A percentile compares a stretch with the other conserved stretches of the same genome.
phyloP scores from a whole-genome alignment of 1,140 invertebrate genomes.

The Branchinecta lindahli region DNA sequence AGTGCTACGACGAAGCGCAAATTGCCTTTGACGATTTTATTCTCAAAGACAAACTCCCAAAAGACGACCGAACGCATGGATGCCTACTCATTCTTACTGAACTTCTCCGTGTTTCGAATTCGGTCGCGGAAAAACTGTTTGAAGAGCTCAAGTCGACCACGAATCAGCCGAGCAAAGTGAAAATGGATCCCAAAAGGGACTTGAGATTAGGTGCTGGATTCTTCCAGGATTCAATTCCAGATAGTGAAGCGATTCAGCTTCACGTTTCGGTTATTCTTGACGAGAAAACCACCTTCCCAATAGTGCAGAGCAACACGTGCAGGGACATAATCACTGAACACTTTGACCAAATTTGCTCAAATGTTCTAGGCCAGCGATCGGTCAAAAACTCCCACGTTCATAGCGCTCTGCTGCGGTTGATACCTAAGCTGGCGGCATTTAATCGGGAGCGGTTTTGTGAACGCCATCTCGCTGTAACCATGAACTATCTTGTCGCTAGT shows the following conservation, averaged over 20 bases:
- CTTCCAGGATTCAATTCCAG: constrained; percentile 2
- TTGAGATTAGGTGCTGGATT: constrained; percentile 1
- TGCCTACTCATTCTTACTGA: constrained; percentile 88
- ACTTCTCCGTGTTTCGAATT: constrained; percentile 76
- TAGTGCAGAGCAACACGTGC: constrained; percentile 72
- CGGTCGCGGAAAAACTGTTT: constrained; percentile 68
- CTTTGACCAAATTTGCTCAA: constrained; percentile 61
- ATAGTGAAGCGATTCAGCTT: background rate
- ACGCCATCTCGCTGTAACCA: constrained; percentile 25
- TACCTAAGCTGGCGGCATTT: constrained; percentile 89
- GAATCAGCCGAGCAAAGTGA: constrained; percentile 23
- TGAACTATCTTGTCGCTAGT: constrained; percentile 58
- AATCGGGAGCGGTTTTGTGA: constrained; percentile 56
- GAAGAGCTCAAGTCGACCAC: constrained; percentile 39
- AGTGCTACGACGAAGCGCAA: constrained; percentile 77
- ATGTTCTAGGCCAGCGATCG: constrained; percentile 56
- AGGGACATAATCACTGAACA: constrained; percentile 64
- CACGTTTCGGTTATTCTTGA: background rate
- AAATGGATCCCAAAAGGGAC: background rate
- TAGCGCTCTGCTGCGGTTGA: constrained; percentile 64
- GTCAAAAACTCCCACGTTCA: constrained; percentile 67
- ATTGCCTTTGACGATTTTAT: constrained; percentile 56
- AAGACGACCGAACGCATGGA: constrained; percentile 83
- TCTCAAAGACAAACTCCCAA: constrained; percentile 47
- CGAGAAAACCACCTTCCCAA: constrained; percentile 27